These are phyloP conservation scores for Orchesella cincta DNA, from an alignment of 1,140 invertebrate genomes.

Conservation along the genomic window DNA sequence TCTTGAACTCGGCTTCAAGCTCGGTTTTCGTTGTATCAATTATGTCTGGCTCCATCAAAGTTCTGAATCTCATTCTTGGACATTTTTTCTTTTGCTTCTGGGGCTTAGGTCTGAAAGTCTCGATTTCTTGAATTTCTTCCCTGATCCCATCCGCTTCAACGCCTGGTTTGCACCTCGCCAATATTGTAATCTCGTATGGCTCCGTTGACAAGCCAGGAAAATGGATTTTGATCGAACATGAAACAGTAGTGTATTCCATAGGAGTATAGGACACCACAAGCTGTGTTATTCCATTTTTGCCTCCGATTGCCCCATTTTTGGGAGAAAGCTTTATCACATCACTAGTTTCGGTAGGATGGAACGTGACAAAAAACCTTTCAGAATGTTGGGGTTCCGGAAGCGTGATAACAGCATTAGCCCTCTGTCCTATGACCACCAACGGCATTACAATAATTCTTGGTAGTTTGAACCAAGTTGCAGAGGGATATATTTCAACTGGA, in stretches of 20 bases:
- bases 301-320: not conserved
- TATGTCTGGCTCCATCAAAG: not conserved
- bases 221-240: not conserved
- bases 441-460: not conserved
- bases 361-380: conserved; percentile 1
- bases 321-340: not conserved
- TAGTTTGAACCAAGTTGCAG: not conserved
- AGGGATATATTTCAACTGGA: not conserved
- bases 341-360: not conserved
- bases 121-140: not conserved
- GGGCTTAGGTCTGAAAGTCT: not conserved
- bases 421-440: not conserved
- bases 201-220: not conserved
- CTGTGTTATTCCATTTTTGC: not conserved
- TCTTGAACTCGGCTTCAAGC: not conserved
- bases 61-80: not conserved
- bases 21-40: not conserved
- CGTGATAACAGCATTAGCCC: not conserved
- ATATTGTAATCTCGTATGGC: not conserved
- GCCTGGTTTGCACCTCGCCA: not conserved
- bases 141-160: not conserved
- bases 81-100: not conserved
- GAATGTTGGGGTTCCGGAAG: not conserved
- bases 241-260: not conserved
- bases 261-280: not conserved